A percentile compares a stretch with the other conserved stretches of the same genome.
Conservation (phyloP, 2,113 vertebrate species). For the Caracal caracal region DNA sequence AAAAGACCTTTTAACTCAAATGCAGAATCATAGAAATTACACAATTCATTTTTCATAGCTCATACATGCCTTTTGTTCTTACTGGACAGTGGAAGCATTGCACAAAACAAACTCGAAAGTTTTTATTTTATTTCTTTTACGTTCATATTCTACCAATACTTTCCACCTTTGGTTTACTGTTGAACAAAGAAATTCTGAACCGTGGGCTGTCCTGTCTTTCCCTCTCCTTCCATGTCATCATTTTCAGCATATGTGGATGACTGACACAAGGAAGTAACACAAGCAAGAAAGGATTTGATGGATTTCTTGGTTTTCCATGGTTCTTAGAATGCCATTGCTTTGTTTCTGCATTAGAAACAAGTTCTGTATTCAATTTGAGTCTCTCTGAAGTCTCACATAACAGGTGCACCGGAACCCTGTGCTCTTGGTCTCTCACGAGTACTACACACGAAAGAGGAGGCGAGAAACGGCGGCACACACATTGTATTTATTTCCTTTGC, state of each 20-base stretch:
- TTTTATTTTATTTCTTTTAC: not conserved
- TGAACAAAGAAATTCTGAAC: not conserved
- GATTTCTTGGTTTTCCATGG: not conserved
- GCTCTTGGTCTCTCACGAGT: rapidly evolving
- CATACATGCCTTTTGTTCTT: not conserved
- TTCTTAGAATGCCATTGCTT: not conserved
- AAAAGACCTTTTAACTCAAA: not conserved
- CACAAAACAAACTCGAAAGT: not conserved
- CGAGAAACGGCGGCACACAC: not conserved
- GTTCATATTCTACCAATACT: not conserved
- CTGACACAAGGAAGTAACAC: not conserved
- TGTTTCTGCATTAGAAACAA: not conserved
- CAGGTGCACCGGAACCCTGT: not conserved
- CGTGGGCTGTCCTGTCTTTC: not conserved
- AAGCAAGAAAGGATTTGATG: not conserved
- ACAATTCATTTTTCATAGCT: not conserved
- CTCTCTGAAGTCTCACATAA: not conserved
- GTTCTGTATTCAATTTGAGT: not conserved
- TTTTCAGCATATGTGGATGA: not conserved
- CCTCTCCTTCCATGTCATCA: not conserved
- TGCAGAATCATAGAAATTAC: not conserved
- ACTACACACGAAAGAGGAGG: not conserved
- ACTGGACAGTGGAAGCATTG: not conserved
- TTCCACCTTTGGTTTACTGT: not conserved
- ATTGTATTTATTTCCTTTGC: not conserved